These are phyloP conservation scores for Entelurus aequoreus DNA, from an alignment of 2,113 vertebrate species.

Conservation along the genomic window DNA sequence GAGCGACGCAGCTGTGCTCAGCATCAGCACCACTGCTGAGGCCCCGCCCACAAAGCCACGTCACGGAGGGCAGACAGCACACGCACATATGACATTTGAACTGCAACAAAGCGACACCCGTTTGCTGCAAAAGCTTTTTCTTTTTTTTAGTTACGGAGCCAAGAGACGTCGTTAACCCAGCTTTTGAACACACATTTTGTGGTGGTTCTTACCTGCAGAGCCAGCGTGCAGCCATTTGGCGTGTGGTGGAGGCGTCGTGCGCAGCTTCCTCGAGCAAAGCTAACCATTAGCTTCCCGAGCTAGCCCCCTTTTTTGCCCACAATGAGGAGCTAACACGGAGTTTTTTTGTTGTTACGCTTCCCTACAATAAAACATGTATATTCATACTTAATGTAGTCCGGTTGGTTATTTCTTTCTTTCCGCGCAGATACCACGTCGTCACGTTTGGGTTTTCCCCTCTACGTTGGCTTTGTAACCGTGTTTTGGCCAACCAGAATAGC, in stretches of 20 bases:
- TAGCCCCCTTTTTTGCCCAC: slow-evolving; percentile 4
- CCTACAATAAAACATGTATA: rapidly evolving
- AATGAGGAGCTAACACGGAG: slow-evolving; percentile 43
- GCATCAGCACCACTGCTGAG: slow-evolving; percentile 7
- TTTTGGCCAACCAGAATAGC: slow-evolving; percentile 29
- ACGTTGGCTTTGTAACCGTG: neutral
- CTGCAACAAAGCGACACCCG: neutral
- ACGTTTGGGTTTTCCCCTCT: neutral
- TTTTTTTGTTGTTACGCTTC: neutral
- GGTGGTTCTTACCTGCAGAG: slow-evolving; percentile 71
- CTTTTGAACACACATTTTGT: neutral
- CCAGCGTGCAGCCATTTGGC: slow-evolving; percentile 75
- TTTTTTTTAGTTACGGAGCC: too few relatives aligned
- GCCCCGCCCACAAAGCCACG: slow-evolving; percentile 3
- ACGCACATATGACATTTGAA: neutral
- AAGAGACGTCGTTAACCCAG: slow-evolving; percentile 33
- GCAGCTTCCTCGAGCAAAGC: slow-evolving; percentile 22
- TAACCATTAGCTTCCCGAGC: slow-evolving; percentile 46
- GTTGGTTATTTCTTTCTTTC: neutral
- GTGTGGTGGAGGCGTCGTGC: slow-evolving; percentile 9
- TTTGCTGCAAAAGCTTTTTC: too few relatives aligned
- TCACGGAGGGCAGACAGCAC: neutral
- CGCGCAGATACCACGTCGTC: too few relatives aligned
- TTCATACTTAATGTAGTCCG: rapidly evolving
- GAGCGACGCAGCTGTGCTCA: slow-evolving; percentile 11